Base-by-base conservation (phyloP, 2,113 vertebrate genomes). In the Lethenteron reissneri region DNA sequence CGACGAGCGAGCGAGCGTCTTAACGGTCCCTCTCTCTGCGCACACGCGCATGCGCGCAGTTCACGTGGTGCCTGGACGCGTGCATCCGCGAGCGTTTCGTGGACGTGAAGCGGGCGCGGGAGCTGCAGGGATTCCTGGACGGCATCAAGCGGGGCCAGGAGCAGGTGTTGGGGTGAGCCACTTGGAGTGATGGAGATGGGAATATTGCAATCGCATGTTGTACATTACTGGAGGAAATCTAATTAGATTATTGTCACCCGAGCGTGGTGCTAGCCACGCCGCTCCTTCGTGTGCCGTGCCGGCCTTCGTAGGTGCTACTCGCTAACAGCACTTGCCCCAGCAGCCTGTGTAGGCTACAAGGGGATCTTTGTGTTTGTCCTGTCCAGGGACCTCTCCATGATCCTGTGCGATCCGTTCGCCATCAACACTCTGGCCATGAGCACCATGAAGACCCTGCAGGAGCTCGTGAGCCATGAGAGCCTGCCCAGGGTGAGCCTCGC, bases 61-160 rank as follows among this genome's bases (percentile, higher is more conserved):
- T 99, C 79, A 96, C 92, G 2, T 99, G 94, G 92, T 99, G 94
- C 80, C 80, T 99, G 56, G 94, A 99, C 1, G 94, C 94, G 71
- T 99, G 92, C 72, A 95, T 99, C 75, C 83, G 94, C 0, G 94
- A 99, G 78, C 94, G 86, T 78, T 99, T 95, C 56, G 90, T 99
- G 74, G 92, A 99, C 70, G 87, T 86, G 78, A 99, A 97, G 80
- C 80, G 94, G 76, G 94, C 94, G 57, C 82, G 94, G 70, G 94
- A 99, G 71, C 73, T 99, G 68, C 94, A 99, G 41, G 94, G 94
- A 1, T 97, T 99, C 75, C 80, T 99, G 56, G 94, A 99, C 5
- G 92, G 92, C 10, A 89, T 99, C 73, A 97, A 92, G 80, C 96
- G 92, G 79, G 94, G 92, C 10, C 92, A 99, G 60, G 94, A 99